These are phyloP conservation scores for Meteorus colon DNA, from an alignment of 2,888 invertebrate genomes.

Conservation along the genomic window DNA sequence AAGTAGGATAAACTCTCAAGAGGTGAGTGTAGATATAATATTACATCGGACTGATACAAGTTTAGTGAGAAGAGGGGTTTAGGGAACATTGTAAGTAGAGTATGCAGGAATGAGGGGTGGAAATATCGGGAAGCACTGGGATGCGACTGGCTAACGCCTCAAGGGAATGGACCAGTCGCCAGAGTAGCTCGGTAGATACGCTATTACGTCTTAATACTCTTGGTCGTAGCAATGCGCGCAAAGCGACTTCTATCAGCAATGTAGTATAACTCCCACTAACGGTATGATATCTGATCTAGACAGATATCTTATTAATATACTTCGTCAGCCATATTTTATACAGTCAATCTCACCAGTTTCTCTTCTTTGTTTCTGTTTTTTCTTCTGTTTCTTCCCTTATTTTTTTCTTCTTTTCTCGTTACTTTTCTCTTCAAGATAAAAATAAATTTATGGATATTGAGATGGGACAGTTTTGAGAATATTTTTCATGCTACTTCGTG, in stretches of 20 bases:
- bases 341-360: not conserved
- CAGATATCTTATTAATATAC: slow-evolving; percentile 39
- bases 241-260: slow-evolving; percentile 27
- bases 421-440: slow-evolving; percentile 14
- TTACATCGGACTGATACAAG: not conserved
- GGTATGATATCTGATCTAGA: slow-evolving; percentile 34
- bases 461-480: slow-evolving; percentile 6
- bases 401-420: slow-evolving; percentile 22
- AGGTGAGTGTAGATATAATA: not conserved
- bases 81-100: slow-evolving; percentile 21
- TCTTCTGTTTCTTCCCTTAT: slow-evolving; percentile 21
- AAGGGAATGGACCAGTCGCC: slow-evolving; percentile 48
- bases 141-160: slow-evolving; percentile 27
- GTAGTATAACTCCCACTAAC: slow-evolving; percentile 34
- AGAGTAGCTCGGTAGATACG: slow-evolving; percentile 48
- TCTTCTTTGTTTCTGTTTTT: slow-evolving; percentile 6
- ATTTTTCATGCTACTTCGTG: not conserved
- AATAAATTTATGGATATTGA: slow-evolving; percentile 16
- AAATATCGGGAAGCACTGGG: slow-evolving; percentile 34
- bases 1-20: not conserved
- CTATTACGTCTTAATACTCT: slow-evolving; percentile 59
- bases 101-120: slow-evolving; percentile 20
- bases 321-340: slow-evolving; percentile 18
- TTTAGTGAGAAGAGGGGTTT: not conserved
- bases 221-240: slow-evolving; percentile 53